Evolutionary conservation across 2,797 vertebrate genomes (phyloP), one percentile per base, ranked within the genome.

Genomic region (Spea hammondii): DNA sequence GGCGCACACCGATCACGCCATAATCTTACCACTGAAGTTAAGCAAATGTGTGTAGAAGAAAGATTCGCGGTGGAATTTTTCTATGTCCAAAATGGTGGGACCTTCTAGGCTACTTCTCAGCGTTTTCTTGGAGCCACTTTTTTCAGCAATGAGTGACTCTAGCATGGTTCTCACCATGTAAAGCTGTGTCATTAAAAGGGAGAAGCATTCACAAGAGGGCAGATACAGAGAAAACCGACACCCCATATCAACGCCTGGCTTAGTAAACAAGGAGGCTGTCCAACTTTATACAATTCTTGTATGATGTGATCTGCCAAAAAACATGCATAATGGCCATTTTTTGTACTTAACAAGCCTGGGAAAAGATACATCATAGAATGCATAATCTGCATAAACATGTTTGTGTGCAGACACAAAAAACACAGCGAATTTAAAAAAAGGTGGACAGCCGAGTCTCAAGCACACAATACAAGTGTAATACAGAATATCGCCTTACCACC

Each of bases 141-240:
- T 99, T 83, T 99, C 97, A 59, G 97, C 97, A 83, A 99, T 90
- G 83, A 99, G 96, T 76, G 97, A 99, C 93, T 99, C 97, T 89
- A 99, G 92, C 97, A 99, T 98, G 65, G 97, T 99, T 92, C 97
- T 94, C 91, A 99, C 97, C 97, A 99, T 99, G 90, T 99, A 99
- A 83, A 99, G 96, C 97, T 99, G 92, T 81, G 82, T 89, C 84
- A 88, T 90, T 90, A 89, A 86, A 83, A 87, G 87, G 70, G 70
- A 68, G 86, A 89, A 83, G 87, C 86, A 86, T 86, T 86, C 45
- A 84, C 1, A 77, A 88, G 84, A 87, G 87, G 86, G 85, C 78
- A 83, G 80, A 50, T 54, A 62, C 64, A 78, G 8, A 62, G 32
- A 62, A 72, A 10, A 90, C 84, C 89, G 73, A 93, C 83, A 91